Percentiles rank a stretch among this genome's conserved stretches.
phyloP scores from a whole-genome alignment of 2,113 vertebrate species.

The Pelvicachromis taeniatus region DNA sequence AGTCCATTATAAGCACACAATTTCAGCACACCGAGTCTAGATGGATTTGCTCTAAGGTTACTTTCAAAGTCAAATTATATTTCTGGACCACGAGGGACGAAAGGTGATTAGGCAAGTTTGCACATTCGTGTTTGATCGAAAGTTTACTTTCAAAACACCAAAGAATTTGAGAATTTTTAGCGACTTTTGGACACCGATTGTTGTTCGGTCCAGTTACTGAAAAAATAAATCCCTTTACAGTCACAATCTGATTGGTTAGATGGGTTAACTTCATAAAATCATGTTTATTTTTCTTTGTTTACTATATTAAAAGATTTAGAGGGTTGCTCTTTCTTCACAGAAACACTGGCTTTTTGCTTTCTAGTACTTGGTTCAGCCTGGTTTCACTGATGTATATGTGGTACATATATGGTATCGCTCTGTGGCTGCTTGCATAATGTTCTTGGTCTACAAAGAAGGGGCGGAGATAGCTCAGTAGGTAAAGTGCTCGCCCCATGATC shows the following conservation, averaged over 20 bases:
- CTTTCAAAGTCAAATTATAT: not conserved
- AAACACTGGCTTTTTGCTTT: not conserved
- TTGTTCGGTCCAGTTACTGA: accelerated
- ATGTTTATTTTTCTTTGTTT: not conserved
- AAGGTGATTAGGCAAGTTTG: not conserved
- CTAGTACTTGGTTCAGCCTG: not conserved
- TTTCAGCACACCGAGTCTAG: not conserved
- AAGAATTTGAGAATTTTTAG: not conserved
- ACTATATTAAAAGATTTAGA: not conserved
- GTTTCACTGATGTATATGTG: not conserved
- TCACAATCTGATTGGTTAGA: not conserved
- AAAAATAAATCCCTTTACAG: not conserved
- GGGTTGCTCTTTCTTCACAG: not conserved
- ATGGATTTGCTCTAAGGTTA: slow-evolving; percentile 15
- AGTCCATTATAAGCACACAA: not conserved
- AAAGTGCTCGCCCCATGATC: too few species aligned
- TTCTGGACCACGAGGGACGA: not conserved
- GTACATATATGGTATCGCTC: not conserved
- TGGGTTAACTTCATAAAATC: not conserved
- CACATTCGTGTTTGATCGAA: not conserved
- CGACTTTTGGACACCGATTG: not conserved
- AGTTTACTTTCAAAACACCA: not conserved
- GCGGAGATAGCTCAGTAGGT: too few species aligned
- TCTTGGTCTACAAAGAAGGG: not conserved
- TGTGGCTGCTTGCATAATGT: not conserved